Evolutionary conservation across 2,888 invertebrate species (phyloP), one percentile per base, ranked within the genome.

Genomic region (Alsophila aescularia): DNA sequence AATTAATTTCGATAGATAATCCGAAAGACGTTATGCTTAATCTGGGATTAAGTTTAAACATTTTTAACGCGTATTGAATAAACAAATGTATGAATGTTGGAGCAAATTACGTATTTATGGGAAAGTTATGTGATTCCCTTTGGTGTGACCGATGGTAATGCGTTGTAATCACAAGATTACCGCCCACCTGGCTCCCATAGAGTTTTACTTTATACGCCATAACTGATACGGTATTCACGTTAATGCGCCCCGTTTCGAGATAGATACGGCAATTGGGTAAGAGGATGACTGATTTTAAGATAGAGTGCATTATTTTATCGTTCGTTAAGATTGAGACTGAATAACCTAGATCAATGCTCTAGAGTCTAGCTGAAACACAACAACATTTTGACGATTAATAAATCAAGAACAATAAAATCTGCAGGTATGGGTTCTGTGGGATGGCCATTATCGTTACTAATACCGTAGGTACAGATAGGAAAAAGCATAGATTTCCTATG

Each of bases 141-240:
- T 81, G 73, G 72, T 77, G 77, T 70, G 71, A 64, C 66, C 69
- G 67, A 78, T 78, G 82, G 83, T 85, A 83, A 85, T 83, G 74
- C 79, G 69, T 71, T 81, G 83, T 89, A 88, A 89, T 88, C 86
- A 77, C 72, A 71, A 80, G 87, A 86, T 88, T 85, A 86, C 73
- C 85, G 85, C 86, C 88, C 83, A 86, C 87, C 68, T 67, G 73
- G 72, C 69, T 74, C 66, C 70, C 75, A 73, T 74, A 70, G 65
- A 68, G 69, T 69, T 70, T 69, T 67, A 70, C 64, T 70, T 64
- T 66, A 70, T 71, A 60, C 60, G 58, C 66, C 58, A 64, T 70
- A 56, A 67, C 60, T 64, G 69, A 68, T 63, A 62, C 52, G 61
- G 50, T 62, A 34, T 42, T 41, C 29, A 39, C 49, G 37, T 41